Evolutionary conservation across 2,797 vertebrate species (phyloP).

Genomic region (Loris lydekkerianus): DNA sequence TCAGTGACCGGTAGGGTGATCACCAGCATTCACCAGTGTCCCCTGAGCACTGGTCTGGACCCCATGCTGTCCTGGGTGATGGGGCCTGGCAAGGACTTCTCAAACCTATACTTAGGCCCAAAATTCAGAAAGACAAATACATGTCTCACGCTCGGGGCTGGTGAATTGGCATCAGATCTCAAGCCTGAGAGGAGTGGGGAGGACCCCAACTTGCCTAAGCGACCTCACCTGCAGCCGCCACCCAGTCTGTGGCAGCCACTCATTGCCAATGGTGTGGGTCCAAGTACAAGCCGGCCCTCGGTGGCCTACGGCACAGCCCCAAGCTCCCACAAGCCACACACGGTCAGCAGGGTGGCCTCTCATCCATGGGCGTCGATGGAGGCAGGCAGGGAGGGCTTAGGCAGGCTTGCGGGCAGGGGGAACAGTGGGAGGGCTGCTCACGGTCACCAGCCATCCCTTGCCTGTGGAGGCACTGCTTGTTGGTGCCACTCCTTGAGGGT

Average conservation of each 20-base stretch:
- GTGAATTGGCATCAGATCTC: not conserved
- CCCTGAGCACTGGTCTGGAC: not conserved
- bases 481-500: not conserved
- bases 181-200: rapidly evolving
- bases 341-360: slow-evolving; percentile 51
- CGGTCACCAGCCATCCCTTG: rapidly evolving
- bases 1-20: not conserved
- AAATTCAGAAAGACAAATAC: not conserved
- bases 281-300: not conserved
- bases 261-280: not conserved
- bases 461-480: not conserved
- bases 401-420: rapidly evolving
- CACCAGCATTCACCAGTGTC: not conserved
- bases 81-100: not conserved
- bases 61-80: not conserved
- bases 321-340: not conserved
- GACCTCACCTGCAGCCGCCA: rapidly evolving
- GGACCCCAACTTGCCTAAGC: not conserved
- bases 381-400: not conserved
- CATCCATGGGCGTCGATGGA: rapidly evolving
- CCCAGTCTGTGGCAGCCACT: not conserved
- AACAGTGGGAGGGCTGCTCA: not conserved
- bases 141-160: not conserved
- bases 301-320: not conserved
- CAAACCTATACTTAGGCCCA: not conserved